phyloP scores from a whole-genome alignment of 2,797 vertebrate genomes.

The Alectoris magna region DNA sequence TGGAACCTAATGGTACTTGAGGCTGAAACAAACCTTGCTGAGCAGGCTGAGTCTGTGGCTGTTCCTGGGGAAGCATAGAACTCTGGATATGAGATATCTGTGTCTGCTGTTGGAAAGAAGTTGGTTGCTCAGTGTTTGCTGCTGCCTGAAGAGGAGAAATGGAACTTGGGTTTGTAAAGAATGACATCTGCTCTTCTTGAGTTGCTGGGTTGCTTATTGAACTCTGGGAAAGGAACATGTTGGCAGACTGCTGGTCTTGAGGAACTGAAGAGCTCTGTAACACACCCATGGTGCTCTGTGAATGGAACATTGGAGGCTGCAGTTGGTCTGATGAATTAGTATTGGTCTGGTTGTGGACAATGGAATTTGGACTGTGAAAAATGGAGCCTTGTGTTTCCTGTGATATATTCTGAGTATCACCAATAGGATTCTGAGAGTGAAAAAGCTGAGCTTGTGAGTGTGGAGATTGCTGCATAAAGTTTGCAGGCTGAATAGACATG shows the following conservation, averaged over 20 bases:
- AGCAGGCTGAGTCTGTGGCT: constrained; percentile 76
- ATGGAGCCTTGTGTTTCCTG: constrained; percentile 88
- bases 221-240: constrained; percentile 90
- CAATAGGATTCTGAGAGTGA: constrained; percentile 88
- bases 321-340: constrained; percentile 90
- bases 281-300: constrained; percentile 88
- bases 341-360: constrained; percentile 85
- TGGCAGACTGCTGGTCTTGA: constrained; percentile 88
- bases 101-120: constrained; percentile 89
- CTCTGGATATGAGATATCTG: constrained; percentile 91
- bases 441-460: constrained; percentile 91
- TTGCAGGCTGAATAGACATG: constrained; percentile 89
- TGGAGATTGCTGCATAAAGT: constrained; percentile 91
- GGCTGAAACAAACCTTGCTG: constrained; percentile 82
- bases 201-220: constrained; percentile 86
- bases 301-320: constrained; percentile 90
- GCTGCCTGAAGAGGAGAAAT: constrained; percentile 89
- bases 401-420: constrained; percentile 84
- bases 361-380: constrained; percentile 84
- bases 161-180: constrained; percentile 84
- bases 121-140: constrained; percentile 85
- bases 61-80: constrained; percentile 82
- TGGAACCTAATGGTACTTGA: constrained; percentile 75
- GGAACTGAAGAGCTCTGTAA: constrained; percentile 86
- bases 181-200: constrained; percentile 85